Evolutionary conservation across 2,797 vertebrate species (phyloP), one percentile per base, ranked within the genome.

Genomic region (Cirrhinus molitorella): DNA sequence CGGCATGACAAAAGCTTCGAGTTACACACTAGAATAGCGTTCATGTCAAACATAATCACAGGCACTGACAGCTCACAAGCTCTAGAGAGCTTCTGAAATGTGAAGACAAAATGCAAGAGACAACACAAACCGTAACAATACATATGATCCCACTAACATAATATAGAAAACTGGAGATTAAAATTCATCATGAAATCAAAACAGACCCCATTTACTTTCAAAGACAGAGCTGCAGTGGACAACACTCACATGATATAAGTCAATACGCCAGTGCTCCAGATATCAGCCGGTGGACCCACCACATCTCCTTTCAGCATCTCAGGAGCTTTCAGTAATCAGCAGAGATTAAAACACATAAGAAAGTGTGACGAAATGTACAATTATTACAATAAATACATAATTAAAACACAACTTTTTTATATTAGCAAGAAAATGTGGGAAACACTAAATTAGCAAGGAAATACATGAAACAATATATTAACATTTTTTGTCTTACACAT

Each of bases 241-340:
- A 61, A 12, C n/a, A 95, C 97, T 98, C 94, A 99, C 98, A 99
- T 99, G 94, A 99, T 96, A 90, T 96, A 99, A 70, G 96, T 95
- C 88, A 99, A 92, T 21, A 99, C 92, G 0, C 98, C 98, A 1
- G 95, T 90, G 0, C 97, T 97, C 98, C 98, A 99, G 93, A 99
- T 96, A 89, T 99, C 98, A 43, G 98, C 97, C 82, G 97, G 97
- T 0, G 98, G 96, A 61, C 98, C 98, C 66, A 99, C 96, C 0
- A 98, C 96, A 74, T 99, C 98, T 14, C 98, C 98, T 89, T 97
- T 99, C 92, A 99, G 92, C 97, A 99, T 97, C 91, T 99, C 98
- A 13, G 98, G 98, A 67, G 98, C 98, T 99, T 89, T 66, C 47
- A 79, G 75, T 72, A 49, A 93, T 85, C 72, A 89, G 45, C 87